Evolutionary conservation across 2,113 vertebrate genomes (phyloP), one percentile per base, ranked within the genome.

Genomic region (Oreotrochilus melanogaster): DNA sequence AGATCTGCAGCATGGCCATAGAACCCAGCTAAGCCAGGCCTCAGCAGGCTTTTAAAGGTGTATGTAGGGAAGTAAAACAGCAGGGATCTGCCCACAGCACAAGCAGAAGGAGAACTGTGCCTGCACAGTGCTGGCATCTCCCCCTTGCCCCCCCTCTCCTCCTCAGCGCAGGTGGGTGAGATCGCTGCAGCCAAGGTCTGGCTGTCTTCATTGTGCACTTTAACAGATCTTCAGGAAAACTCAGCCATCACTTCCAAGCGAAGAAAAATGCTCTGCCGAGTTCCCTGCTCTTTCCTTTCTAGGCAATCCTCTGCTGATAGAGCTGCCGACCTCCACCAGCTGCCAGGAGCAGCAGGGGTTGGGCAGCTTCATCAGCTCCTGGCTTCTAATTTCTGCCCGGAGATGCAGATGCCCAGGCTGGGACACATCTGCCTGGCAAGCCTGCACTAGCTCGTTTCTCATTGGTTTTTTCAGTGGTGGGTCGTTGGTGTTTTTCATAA

Each of bases 101-200:
- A 45, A 57, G 30, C 57, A 54, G 37, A 6, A 0, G 2, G 13
- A 37, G 28, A 69, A 51, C 6, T 69, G 31, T 1, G 70, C 14
- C 56, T 2, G 0, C 2, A 10, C 0, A 1, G 66, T 4, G 1
- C 21, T 6, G 39, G 39, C 12, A 43, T 19, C 28, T 43, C 45
- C 28, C 54, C 65, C 37, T 31, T n/a, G 30, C 28, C 47, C n/a
- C n/a, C 18, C 11, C 51, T 80, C 62, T 58, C 7, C 64, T 81
- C 54, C 64, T n/a, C n/a, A 42, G n/a, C 39, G 39, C 39, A 39
- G 56, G 24, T 0, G 0, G 18, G 15, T 30, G 16, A 3, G 2
- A 88, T 5, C 2, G 0, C 37, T 12, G 64, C 31, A 71, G 30
- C 47, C 27, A 61, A 45, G 43, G 30, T 45, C 53, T 4, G 6